Base-by-base conservation (phyloP, 1,140 invertebrate genomes). In the Heliconius congener region DNA sequence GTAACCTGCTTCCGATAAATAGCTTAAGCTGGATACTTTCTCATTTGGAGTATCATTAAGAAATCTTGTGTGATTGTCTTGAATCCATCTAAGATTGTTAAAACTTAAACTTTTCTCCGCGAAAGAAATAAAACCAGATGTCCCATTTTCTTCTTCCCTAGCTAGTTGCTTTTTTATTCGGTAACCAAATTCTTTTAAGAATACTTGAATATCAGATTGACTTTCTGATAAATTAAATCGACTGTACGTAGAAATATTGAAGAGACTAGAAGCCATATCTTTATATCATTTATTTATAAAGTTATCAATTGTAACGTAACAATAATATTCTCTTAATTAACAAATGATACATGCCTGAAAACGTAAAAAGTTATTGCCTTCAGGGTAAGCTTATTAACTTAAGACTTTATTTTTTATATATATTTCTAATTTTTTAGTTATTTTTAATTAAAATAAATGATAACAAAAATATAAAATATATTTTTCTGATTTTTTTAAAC, bases 41-140 rank as follows among this genome's bases (percentile, higher is more conserved):
- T 86, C 80, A 78, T 93, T 93, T 18, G 85, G 86, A 37, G 91
- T 92, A 8, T 90, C 80, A n/a, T 84, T 83, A 16, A 92, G 78
- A 80, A 91, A 93, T 79, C 82, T 87, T 1, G 88, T 81, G n/a
- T 87, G 55, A 71, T 93, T 93, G 8, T 93, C 91, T 55, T 86
- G 30, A 23, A 92, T 55, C 91, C 92, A 93, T 42, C 74, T 73
- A 71, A 82, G 30, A 9, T 94, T 85, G 8, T 46, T 71, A 39
- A 83, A 19, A 66, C 82, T 89, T 8, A 83, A 46, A 19, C 75
- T 87, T 60, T 81, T 91, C 46, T 89, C 83, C 42, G 84, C 88
- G 81, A 93, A 94, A n/a, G 92, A 91, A 30, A 84, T 16, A 76
- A 92, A 91, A 18, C 82, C 75, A 27, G 82, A 84, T 77, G 73